These are phyloP conservation scores for Tribolium madens DNA, from an alignment of 1,140 invertebrate species.

Conservation along the genomic window DNA sequence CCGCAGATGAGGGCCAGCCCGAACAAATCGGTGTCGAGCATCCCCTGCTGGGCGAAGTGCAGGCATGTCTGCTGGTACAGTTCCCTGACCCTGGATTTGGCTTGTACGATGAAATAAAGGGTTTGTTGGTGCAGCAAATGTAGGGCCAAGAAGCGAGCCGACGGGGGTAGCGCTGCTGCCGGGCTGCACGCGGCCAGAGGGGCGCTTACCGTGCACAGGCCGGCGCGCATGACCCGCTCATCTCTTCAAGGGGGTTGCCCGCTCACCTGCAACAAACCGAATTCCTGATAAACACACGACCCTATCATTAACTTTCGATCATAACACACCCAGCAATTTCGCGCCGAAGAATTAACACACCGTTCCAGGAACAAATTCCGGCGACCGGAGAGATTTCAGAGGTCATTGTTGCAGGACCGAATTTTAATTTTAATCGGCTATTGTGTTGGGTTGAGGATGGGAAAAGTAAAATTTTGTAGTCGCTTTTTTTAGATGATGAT, in stretches of 20 bases:
- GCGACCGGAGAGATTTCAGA: background rate
- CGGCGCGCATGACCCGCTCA: conserved; percentile 66
- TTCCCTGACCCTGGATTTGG: conserved; percentile 86
- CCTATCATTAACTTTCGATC: conserved; percentile 10
- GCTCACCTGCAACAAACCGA: conserved; percentile 53
- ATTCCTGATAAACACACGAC: conserved; percentile 5
- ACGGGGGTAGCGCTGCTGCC: conserved; percentile 68
- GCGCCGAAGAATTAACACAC: background rate
- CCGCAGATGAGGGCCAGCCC: conserved; percentile 85
- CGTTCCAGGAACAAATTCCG: conserved; percentile 9
- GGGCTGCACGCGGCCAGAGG: conserved; percentile 66
- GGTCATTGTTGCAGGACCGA: background rate
- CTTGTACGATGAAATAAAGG: conserved; percentile 78
- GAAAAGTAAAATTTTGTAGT: background rate
- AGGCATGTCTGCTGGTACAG: conserved; percentile 84
- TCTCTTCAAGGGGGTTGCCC: conserved; percentile 62
- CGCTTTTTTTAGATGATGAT: conserved; percentile 1
- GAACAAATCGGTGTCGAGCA: conserved; percentile 87
- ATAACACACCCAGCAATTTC: background rate
- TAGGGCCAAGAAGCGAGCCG: conserved; percentile 73
- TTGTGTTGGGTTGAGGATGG: background rate
- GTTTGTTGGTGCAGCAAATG: conserved; percentile 69
- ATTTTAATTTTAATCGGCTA: conserved; percentile 21
- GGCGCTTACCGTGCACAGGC: conserved; percentile 67
- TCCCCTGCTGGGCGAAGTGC: conserved; percentile 80